Conservation (phyloP, 2,797 vertebrate species). For the Pampus argenteus region DNA sequence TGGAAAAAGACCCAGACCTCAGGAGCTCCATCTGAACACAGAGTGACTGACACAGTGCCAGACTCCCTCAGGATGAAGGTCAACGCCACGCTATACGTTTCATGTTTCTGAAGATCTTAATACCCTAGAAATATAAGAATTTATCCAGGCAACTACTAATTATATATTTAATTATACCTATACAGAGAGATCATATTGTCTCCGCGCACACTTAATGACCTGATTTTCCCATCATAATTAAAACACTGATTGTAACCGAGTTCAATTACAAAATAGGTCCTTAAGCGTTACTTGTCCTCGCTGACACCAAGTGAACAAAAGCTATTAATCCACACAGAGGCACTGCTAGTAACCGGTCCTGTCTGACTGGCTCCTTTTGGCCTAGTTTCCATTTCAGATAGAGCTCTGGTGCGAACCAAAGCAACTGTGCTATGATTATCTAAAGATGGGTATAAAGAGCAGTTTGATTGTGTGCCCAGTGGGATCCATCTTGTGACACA, state of each 20-base stretch:
- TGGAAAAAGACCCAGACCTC: constrained; percentile 59
- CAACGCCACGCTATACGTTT: constrained; percentile 7
- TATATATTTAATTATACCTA: constrained; percentile 37
- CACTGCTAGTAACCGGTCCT: constrained; percentile 52
- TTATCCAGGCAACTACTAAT: constrained; percentile 31
- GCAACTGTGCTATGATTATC: constrained; percentile 69
- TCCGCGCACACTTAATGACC: constrained; percentile 32
- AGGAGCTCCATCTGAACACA: constrained; percentile 23
- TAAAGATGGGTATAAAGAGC: constrained; percentile 69
- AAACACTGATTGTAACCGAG: constrained; percentile 59
- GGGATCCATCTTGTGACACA: constrained; percentile 73
- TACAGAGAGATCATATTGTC: constrained; percentile 30
- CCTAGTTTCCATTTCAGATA: constrained; percentile 68
- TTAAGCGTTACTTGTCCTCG: constrained; percentile 58
- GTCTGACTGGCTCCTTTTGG: constrained; percentile 70
- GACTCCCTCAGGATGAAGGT: constrained; percentile 11
- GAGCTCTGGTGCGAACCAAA: constrained; percentile 54
- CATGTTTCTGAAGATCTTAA: constrained; percentile 8
- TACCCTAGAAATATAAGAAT: background rate
- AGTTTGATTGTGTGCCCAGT: constrained; percentile 57
- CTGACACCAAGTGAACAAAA: constrained; percentile 65
- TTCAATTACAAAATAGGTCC: constrained; percentile 66
- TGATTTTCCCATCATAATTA: constrained; percentile 53
- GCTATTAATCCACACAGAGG: constrained; percentile 56
- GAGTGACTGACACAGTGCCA: background rate